Percentiles rank a stretch among this genome's conserved stretches.
phyloP scores from a whole-genome alignment of 64 coral and sea anemone species.

The Pocillopora damicornis region DNA sequence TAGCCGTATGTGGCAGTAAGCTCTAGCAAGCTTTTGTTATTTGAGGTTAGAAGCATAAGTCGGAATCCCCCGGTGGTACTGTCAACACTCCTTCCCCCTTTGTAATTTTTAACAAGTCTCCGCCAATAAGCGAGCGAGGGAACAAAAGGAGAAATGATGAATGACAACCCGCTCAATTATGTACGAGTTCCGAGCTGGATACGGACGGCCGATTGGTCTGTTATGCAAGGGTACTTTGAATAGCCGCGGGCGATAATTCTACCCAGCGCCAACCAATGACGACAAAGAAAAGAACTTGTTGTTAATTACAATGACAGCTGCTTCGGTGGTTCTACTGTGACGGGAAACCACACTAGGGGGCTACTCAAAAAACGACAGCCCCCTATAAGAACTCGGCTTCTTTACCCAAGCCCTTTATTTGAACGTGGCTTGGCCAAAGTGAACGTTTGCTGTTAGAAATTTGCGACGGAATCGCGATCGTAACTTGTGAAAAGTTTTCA shows the following conservation, averaged over 20 bases:
- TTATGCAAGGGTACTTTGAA: slow-evolving; percentile 43
- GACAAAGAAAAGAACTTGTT: slow-evolving; percentile 65
- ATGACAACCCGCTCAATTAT: slow-evolving; percentile 83
- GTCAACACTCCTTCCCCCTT: slow-evolving; percentile 50
- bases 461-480: not conserved
- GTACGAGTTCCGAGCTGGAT: slow-evolving; percentile 58
- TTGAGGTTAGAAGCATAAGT: slow-evolving; percentile 80
- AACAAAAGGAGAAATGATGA: slow-evolving; percentile 54
- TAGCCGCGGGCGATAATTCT: slow-evolving; percentile 74
- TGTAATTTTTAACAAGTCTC: slow-evolving; percentile 31
- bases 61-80: slow-evolving; percentile 49
- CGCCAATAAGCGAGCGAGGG: slow-evolving; percentile 35
- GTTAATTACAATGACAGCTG: slow-evolving; percentile 99
- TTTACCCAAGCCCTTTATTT: slow-evolving; percentile 23
- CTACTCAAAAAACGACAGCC: slow-evolving; percentile 47
- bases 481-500: not conserved
- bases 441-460: not conserved
- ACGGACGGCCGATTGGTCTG: slow-evolving; percentile 47
- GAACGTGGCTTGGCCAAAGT: slow-evolving; percentile 18
- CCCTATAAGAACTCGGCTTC: slow-evolving; percentile 77
- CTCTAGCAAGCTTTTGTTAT: slow-evolving; percentile 65
- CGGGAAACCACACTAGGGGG: slow-evolving; percentile 74
- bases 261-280: slow-evolving; percentile 71
- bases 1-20: slow-evolving; percentile 53
- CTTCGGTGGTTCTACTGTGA: slow-evolving; percentile 60